A percentile compares a stretch with the other conserved stretches of the same genome.
These are phyloP conservation scores for Myotis findleyi DNA, from an alignment of 2,797 vertebrate genomes.

Conservation along the genomic window DNA sequence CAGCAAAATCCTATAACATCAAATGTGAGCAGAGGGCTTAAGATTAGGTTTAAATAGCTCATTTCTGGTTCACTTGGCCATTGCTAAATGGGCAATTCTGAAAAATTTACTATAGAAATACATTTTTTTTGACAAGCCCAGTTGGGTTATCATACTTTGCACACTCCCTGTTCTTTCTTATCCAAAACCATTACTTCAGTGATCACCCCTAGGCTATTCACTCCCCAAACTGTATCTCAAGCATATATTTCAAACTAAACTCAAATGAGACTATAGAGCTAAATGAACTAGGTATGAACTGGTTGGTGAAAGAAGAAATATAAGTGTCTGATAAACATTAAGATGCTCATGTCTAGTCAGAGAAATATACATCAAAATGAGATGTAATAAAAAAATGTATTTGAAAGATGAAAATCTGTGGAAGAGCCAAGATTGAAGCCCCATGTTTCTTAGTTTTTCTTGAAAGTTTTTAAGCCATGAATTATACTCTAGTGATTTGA, in stretches of 20 bases:
- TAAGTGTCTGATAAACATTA: not conserved
- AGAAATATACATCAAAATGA: not conserved
- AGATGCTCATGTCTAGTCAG: not conserved
- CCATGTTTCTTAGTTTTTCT: not conserved
- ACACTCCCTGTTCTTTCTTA: not conserved
- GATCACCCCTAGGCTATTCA: not conserved
- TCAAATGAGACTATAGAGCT: not conserved
- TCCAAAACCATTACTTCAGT: not conserved
- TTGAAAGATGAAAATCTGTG: not conserved
- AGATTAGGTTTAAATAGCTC: conserved; percentile 58
- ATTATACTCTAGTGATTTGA: not conserved
- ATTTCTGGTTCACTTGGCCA: conserved; percentile 61
- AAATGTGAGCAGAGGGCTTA: conserved; percentile 65
- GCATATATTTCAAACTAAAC: conserved; percentile 43
- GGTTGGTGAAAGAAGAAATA: conserved; percentile 20
- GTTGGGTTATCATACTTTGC: not conserved
- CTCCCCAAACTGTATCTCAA: not conserved
- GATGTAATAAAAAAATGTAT: not conserved
- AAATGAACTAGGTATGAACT: not conserved
- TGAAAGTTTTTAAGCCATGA: not conserved
- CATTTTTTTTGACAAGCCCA: not conserved
- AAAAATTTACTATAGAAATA: conserved; percentile 44
- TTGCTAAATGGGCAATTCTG: conserved; percentile 56
- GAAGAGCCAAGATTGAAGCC: not conserved
- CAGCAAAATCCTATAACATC: conserved; percentile 60